Percentiles rank a stretch among this genome's conserved stretches.
These are phyloP conservation scores for Alligator mississippiensis DNA, from an alignment of 2,113 vertebrate genomes.

Conservation along the genomic window DNA sequence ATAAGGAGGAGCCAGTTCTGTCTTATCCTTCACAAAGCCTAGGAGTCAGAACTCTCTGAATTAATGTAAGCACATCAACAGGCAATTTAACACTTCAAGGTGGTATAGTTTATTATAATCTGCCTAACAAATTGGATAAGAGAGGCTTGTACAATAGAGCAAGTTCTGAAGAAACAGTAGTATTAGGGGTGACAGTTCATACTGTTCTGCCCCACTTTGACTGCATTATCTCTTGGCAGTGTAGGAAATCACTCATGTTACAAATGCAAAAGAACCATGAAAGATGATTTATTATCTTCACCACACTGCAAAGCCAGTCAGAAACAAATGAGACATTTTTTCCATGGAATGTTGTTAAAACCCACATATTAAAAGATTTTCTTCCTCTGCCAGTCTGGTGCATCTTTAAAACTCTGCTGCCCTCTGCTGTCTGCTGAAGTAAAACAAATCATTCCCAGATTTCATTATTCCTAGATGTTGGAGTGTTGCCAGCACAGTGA, in stretches of 20 bases:
- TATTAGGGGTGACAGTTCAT: slow-evolving; percentile 20
- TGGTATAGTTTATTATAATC: not conserved
- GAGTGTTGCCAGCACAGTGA: slow-evolving; percentile 44
- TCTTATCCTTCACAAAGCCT: not conserved
- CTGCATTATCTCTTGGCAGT: slow-evolving; percentile 36
- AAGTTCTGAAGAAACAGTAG: not conserved
- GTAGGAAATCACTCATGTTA: not conserved
- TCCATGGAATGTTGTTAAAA: slow-evolving; percentile 57
- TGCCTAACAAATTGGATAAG: slow-evolving; percentile 17
- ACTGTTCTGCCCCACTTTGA: not conserved
- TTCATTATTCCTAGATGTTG: slow-evolving; percentile 37
- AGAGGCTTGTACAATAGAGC: slow-evolving; percentile 17
- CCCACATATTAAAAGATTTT: slow-evolving; percentile 40
- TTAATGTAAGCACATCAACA: not conserved
- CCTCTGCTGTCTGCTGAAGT: slow-evolving; percentile 73
- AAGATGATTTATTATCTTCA: slow-evolving; percentile 54
- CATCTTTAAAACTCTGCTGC: slow-evolving; percentile 77
- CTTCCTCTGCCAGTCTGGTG: slow-evolving; percentile 34
- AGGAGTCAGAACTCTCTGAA: not conserved
- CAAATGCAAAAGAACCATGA: slow-evolving; percentile 9
- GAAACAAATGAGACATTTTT: slow-evolving; percentile 60
- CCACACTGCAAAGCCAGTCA: slow-evolving; percentile 43
- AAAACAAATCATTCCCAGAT: slow-evolving; percentile 49
- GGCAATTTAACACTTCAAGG: not conserved
- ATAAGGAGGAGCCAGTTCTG: not conserved